Evolutionary conservation across 2,113 vertebrate species (phyloP).

Genomic region (Ameiurus melas): DNA sequence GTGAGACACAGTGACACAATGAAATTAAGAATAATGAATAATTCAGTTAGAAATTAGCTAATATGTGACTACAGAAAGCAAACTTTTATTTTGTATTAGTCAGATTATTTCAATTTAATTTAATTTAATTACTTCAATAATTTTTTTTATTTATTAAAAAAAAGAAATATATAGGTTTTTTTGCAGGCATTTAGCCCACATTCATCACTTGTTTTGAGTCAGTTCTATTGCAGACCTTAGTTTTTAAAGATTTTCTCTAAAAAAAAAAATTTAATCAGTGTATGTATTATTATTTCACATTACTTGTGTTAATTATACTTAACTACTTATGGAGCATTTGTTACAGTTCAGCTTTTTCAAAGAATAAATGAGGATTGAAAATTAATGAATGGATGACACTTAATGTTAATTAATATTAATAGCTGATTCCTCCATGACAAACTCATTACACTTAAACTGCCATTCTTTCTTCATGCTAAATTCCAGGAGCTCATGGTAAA

Average conservation of each 20-base stretch:
- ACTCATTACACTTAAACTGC: constrained; percentile 32
- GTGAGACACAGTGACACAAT: neutral
- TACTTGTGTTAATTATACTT: neutral
- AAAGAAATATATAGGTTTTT: neutral
- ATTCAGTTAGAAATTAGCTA: neutral
- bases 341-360: neutral
- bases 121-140: neutral
- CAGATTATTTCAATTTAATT: neutral
- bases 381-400: neutral
- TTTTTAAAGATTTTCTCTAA: neutral
- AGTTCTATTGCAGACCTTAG: neutral
- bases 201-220: neutral
- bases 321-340: neutral
- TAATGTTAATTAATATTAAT: neutral
- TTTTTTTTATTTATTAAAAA: neutral
- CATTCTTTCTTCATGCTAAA: neutral
- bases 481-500: constrained; percentile 21
- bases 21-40: neutral
- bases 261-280: no score
- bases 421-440: neutral
- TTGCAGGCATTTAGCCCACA: neutral
- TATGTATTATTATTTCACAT: neutral
- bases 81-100: neutral
- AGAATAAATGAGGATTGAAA: neutral
- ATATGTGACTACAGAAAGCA: neutral